Percentiles rank a stretch among this genome's conserved stretches.
Conservation (phyloP, 1,140 invertebrate species). For the Chelonus insularis region DNA sequence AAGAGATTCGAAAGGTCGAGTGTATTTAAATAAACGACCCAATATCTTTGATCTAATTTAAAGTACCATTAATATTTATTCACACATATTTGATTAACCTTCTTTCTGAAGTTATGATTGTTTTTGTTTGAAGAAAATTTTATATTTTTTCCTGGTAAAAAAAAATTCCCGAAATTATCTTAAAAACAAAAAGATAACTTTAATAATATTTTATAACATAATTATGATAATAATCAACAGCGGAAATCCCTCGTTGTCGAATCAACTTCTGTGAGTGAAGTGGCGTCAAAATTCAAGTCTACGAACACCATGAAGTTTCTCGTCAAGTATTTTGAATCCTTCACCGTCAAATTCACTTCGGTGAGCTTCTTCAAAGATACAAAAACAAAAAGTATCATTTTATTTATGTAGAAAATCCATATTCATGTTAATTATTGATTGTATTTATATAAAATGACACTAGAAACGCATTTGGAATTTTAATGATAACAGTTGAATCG, state of each 20-base stretch:
- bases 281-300: constrained; percentile 17
- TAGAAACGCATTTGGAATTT: too few species aligned
- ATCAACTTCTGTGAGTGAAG: constrained; percentile 20
- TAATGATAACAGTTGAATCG: too few species aligned
- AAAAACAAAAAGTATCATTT: not conserved
- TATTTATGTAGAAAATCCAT: too few species aligned
- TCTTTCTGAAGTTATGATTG: not conserved
- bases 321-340: constrained; percentile 51
- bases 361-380: constrained; percentile 44
- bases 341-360: constrained; percentile 51
- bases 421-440: too few species aligned
- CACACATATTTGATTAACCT: not conserved
- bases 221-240: constrained; percentile 14
- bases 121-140: too few species aligned
- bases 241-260: constrained; percentile 29
- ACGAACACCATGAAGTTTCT: constrained; percentile 50
- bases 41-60: constrained; percentile 1
- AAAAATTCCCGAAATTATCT: too few species aligned
- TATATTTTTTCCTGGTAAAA: too few species aligned
- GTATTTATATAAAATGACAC: too few species aligned
- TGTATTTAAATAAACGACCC: not conserved
- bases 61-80: not conserved
- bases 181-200: not conserved
- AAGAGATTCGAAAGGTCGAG: not conserved
- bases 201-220: not conserved